Conservation (phyloP, 2,113 vertebrate genomes). For the Grammomys dolichurus region DNA sequence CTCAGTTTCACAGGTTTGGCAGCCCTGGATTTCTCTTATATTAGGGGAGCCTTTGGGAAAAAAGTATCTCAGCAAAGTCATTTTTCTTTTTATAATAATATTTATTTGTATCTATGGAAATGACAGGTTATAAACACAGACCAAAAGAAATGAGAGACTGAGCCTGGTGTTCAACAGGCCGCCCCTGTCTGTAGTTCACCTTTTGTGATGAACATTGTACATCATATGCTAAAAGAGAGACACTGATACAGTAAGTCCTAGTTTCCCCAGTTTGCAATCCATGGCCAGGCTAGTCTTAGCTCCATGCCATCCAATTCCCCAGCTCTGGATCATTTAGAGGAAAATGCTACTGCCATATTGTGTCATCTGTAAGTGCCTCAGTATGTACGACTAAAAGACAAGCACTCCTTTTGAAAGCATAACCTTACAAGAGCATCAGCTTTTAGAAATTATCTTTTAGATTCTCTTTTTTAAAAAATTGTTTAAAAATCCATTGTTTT, state of each 20-base stretch:
- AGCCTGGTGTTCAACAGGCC: neutral
- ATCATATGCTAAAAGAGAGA: neutral
- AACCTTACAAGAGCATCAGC: neutral
- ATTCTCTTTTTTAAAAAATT: neutral
- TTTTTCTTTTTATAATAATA: slow-evolving; percentile 71
- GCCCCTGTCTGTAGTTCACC: neutral
- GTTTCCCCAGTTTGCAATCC: neutral
- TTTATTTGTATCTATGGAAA: slow-evolving; percentile 77
- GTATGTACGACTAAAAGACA: neutral
- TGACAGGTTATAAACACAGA: slow-evolving; percentile 45
- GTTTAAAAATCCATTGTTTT: neutral
- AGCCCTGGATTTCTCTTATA: slow-evolving; percentile 27
- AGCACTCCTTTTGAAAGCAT: neutral
- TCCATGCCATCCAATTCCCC: neutral
- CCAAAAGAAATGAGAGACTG: neutral
- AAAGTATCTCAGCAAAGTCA: slow-evolving; percentile 55
- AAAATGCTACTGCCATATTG: neutral
- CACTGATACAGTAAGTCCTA: too few relatives aligned
- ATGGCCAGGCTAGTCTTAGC: neutral
- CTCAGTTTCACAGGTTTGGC: slow-evolving; percentile 74
- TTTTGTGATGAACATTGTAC: neutral
- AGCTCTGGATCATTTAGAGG: neutral
- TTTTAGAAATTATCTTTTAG: neutral
- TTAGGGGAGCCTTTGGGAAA: slow-evolving; percentile 47
- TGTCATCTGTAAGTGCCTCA: neutral